A percentile compares a stretch with the other conserved stretches of the same genome.
phyloP scores from a whole-genome alignment of 2,797 vertebrate species.

The Alcedo atthis region DNA sequence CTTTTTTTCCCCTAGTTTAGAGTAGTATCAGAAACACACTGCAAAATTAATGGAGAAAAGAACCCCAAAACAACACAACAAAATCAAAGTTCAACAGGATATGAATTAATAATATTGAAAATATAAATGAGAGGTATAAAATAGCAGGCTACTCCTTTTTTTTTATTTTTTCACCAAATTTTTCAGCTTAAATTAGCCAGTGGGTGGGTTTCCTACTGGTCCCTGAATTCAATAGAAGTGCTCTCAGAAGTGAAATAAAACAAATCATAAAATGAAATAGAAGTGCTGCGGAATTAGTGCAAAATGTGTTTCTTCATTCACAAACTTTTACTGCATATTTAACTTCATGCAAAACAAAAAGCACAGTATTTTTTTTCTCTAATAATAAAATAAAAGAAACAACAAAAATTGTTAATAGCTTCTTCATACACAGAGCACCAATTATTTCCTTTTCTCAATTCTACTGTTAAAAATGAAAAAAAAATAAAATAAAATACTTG shows the following conservation, averaged over 20 bases:
- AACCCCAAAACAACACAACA: not conserved
- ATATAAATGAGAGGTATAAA: not conserved
- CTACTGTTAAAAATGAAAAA: not conserved
- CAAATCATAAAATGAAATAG: slow-evolving; percentile 40
- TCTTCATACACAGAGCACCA: not conserved
- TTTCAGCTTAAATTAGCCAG: slow-evolving; percentile 22
- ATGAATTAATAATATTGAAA: not conserved
- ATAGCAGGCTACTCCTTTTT: not conserved
- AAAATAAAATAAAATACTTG: not conserved
- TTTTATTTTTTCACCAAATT: not conserved
- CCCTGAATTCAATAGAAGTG: not conserved
- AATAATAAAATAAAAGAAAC: slow-evolving; percentile 26
- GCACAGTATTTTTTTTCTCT: not conserved
- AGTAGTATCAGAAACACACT: not conserved
- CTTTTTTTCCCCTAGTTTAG: not conserved
- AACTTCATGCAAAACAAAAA: slow-evolving; percentile 35
- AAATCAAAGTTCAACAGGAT: not conserved
- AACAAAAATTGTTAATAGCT: not conserved
- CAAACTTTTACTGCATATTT: slow-evolving; percentile 33
- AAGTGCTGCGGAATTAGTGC: slow-evolving; percentile 23
- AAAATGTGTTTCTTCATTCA: slow-evolving; percentile 23
- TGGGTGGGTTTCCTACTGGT: slow-evolving; percentile 35
- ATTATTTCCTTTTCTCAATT: slow-evolving; percentile 12
- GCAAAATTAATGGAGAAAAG: not conserved
- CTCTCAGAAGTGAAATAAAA: slow-evolving; percentile 34